These are phyloP conservation scores for Hydropsyche betteni DNA, from an alignment of 2,888 invertebrate genomes.

Conservation along the genomic window DNA sequence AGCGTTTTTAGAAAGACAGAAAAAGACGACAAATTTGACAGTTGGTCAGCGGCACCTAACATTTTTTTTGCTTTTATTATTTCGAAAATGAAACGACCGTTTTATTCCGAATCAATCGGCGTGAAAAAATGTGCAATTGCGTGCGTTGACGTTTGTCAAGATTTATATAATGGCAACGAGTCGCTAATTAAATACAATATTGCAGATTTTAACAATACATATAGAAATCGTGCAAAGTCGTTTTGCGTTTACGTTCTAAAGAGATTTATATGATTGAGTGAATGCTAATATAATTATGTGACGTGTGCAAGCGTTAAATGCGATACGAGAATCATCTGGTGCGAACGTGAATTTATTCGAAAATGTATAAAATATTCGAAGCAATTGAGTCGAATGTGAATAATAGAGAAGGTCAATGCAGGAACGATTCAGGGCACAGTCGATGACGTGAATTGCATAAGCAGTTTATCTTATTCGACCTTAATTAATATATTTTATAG, in stretches of 20 bases:
- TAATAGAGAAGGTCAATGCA: too few species aligned
- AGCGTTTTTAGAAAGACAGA: neutral
- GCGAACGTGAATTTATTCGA: too few species aligned
- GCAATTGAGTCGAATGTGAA: too few species aligned
- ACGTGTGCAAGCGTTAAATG: neutral
- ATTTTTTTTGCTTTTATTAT: neutral
- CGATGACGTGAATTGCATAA: too few species aligned
- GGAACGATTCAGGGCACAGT: too few species aligned
- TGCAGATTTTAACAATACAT: neutral
- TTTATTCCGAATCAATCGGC: neutral
- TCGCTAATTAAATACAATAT: slow-evolving; percentile 12
- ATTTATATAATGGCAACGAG: neutral
- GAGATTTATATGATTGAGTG: neutral
- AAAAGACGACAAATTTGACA: slow-evolving; percentile 6
- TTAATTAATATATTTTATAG: too few species aligned
- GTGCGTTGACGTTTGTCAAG: neutral
- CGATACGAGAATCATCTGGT: too few species aligned
- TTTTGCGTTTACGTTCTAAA: slow-evolving; percentile 4
- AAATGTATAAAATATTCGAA: too few species aligned
- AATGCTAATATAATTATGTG: slow-evolving; percentile 13
- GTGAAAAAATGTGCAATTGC: neutral
- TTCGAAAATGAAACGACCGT: neutral
- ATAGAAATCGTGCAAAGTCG: neutral
- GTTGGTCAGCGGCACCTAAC: neutral
- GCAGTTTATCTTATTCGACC: too few species aligned